phyloP scores from a whole-genome alignment of 2,888 invertebrate species.

The Choristoneura rosaceana region DNA sequence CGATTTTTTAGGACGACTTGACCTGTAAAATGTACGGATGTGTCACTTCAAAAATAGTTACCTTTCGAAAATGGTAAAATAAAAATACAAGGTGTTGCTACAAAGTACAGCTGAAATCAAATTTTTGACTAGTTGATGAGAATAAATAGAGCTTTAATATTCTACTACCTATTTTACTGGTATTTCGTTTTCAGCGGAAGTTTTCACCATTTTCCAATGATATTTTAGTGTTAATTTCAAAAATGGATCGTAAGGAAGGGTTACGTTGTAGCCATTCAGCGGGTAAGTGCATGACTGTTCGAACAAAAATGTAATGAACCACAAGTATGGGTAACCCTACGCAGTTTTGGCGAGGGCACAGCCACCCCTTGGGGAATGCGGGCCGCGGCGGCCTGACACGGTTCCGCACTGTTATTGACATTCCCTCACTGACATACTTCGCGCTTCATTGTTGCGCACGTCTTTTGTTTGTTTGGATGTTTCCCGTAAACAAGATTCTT shows the following conservation, averaged over 20 bases:
- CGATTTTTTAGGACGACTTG: too few species aligned
- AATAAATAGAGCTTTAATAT: too few species aligned
- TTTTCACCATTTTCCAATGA: too few species aligned
- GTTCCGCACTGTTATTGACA: slow-evolving; percentile 12
- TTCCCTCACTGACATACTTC: slow-evolving; percentile 33
- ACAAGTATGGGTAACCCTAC: neutral
- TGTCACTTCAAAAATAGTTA: too few species aligned
- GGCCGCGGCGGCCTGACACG: slow-evolving; percentile 11
- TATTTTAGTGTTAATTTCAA: too few species aligned
- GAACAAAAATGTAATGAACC: neutral
- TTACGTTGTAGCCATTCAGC: neutral
- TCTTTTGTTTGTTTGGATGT: slow-evolving; percentile 25
- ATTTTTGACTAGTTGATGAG: too few species aligned
- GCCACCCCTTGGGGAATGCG: slow-evolving; percentile 3
- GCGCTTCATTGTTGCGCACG: slow-evolving; percentile 23
- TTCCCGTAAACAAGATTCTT: neutral
- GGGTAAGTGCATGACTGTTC: neutral
- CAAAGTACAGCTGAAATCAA: too few species aligned
- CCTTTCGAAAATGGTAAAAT: too few species aligned
- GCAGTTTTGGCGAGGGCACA: neutral
- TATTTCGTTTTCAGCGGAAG: neutral
- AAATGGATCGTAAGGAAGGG: too few species aligned
- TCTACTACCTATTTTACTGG: too few species aligned
- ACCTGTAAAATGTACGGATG: too few species aligned
- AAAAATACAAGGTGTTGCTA: too few species aligned